These are phyloP conservation scores for Rhodophaea formosa DNA, from an alignment of 2,888 invertebrate species.

Conservation along the genomic window DNA sequence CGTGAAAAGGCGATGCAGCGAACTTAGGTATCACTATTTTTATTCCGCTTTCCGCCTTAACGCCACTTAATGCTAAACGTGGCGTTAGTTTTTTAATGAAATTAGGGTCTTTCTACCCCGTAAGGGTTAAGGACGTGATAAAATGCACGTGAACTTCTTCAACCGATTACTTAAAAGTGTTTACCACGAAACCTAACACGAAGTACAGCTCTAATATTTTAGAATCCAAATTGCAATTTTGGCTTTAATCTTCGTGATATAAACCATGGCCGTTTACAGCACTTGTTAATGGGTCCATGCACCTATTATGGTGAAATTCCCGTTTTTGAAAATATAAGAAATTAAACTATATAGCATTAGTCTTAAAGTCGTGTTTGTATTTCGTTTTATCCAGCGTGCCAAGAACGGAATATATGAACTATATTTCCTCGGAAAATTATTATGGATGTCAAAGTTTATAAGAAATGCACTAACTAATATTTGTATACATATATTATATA, in stretches of 20 bases:
- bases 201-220: conserved; percentile 9
- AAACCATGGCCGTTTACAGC: conserved; percentile 2
- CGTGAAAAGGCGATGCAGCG: too few species aligned
- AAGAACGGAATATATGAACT: not conserved
- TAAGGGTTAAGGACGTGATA: too few species aligned
- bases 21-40: too few species aligned
- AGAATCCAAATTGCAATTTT: conserved; percentile 25
- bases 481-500: too few species aligned
- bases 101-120: too few species aligned
- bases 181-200: not conserved
- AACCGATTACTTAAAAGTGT: too few species aligned
- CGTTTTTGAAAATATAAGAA: not conserved
- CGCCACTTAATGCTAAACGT: too few species aligned
- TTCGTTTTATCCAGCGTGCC: not conserved
- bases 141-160: too few species aligned
- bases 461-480: too few species aligned
- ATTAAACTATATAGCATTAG: not conserved
- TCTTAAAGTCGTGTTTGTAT: not conserved
- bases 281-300: conserved; percentile 10
- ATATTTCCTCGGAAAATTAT: not conserved
- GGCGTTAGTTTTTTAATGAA: too few species aligned
- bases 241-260: conserved; percentile 8
- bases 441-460: not conserved
- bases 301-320: not conserved
- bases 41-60: too few species aligned